Base-by-base conservation (phyloP, 2,888 invertebrate species). In the Nemoura dubitans region DNA sequence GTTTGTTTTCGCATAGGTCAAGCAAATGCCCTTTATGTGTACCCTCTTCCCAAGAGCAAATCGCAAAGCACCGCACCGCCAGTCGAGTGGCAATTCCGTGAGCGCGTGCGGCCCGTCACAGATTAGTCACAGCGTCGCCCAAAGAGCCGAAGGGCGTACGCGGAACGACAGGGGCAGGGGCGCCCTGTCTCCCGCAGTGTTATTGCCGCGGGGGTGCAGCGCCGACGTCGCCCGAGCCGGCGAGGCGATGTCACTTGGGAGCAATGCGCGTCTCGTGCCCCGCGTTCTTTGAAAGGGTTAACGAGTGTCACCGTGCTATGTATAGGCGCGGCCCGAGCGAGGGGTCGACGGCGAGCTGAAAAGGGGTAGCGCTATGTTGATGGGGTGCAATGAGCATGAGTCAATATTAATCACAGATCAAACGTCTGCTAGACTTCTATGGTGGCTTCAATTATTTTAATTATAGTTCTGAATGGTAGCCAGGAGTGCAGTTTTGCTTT, bases 391-490 rank as follows among this genome's bases (percentile, higher is more conserved):
- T 78, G 42, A n/a, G 83, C 7, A 76, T 86, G 87, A 87, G 86
- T 87, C 87, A 87, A 87, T 85, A 86, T 85, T 87, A 87, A 87
- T 87, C 87, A 86, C 85, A 85, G 85, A 81, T 85, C 87, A 87
- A 87, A 87, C 84, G 84, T 42, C 36, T 29, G 7, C 14, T 29
- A 43, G 16, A 21, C 43, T 26, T 26, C n/a, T 42, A 42, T 42
- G 25, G 16, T 26, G 30, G n/a, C 83, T 29, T 81, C 81, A 81
- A 81, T 81, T 81, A 81, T 81, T 81, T 81, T 81, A 81, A 81
- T 81, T 81, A 81, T 81, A 30, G 29, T 81, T 81, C n/a, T 81
- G 81, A 27, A 29, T n/a, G 81, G 81, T 21, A 81, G 7, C 29
- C 81, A n/a, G 81, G 28, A 81, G 29, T 81, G 59, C 59, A 59